phyloP scores from a whole-genome alignment of 2,888 invertebrate species.

The Drosophila testacea region DNA sequence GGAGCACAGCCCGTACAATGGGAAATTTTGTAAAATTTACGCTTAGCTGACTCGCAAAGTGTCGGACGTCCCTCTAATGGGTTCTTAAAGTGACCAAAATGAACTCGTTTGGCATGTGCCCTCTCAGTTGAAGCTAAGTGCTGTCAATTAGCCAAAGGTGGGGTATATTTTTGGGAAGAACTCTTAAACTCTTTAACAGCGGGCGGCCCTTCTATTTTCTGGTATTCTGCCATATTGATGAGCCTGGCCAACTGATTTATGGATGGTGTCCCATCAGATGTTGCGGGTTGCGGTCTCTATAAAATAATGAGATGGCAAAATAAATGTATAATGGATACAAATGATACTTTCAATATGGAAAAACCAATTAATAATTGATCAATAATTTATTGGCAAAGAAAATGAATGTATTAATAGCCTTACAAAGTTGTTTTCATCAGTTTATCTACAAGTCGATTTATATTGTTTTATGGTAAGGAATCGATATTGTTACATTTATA shows the following conservation, averaged over 20 bases:
- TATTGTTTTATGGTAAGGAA: neutral
- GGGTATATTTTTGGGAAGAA: conserved; percentile 4
- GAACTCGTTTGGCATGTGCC: conserved; percentile 65
- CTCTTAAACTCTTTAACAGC: conserved; percentile 16
- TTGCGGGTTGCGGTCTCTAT: conserved; percentile 2
- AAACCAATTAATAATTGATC: conserved; percentile 2
- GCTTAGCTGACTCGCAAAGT: conserved; percentile 55
- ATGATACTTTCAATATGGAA: conserved; percentile 5
- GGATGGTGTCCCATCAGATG: conserved; percentile 11
- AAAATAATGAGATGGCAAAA: conserved; percentile 9
- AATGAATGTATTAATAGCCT: conserved; percentile 1
- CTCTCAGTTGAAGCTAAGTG: conserved; percentile 44
- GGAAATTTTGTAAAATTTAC: conserved; percentile 59
- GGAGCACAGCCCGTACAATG: conserved; percentile 33
- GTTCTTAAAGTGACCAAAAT: conserved; percentile 75
- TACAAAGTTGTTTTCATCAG: neutral
- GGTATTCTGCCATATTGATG: conserved; percentile 27
- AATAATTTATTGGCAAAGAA: conserved; percentile 7
- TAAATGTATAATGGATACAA: conserved; percentile 1
- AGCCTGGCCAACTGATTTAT: conserved; percentile 29
- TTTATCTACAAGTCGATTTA: neutral
- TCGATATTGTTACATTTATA: no score
- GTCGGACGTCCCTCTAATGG: conserved; percentile 54
- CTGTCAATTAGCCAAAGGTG: conserved; percentile 52
- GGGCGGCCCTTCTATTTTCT: neutral